Evolutionary conservation across 30 jellyfish, hydroid and myxozoan genomes (phyloP), one percentile per base, ranked within the genome.

Genomic region (Hydra vulgaris): DNA sequence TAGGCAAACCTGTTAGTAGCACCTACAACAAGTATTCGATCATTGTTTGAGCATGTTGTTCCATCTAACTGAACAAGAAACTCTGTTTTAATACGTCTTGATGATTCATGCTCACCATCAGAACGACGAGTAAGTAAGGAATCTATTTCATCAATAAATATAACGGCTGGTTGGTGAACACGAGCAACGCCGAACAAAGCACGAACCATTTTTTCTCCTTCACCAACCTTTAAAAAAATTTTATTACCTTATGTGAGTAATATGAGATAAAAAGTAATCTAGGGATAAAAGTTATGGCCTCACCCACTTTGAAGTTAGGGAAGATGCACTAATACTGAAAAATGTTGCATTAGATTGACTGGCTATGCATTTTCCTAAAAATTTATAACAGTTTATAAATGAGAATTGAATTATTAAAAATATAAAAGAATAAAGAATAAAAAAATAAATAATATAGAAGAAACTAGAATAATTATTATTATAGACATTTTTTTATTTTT

Each of bases 61-160:
- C 99, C 99, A 55, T 94, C 99, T 89, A 94, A 87, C 78, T 94
- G 99, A 17, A 94, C 95, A 21, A 94, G 96, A 78, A 94, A 94
- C 68, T 94, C 99, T 18, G 99, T 94, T 83, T 94, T 94, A 73
- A 94, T 94, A 53, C 99, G 61, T 56, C 99, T 68, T 0, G 99
- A 85, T 1, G 99, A 95, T 73, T 94, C 99, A 76, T 94, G 99
- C 79, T 94, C 99, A n/a, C 97, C 95, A 68, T 94, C 99, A 4
- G 92, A 75, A 23, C 99, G 89, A 26, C 86, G 97, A 0, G 99
- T 76, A 72, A 94, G 79, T 87, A 94, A 74, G n/a, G 99, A 94
- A 77, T 94, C 99, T 19, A 94, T 89, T 77, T 94, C 99, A 76
- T 94, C 99, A 17, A 94, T 94, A 76, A 94, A 94, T 20, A 94